phyloP scores from a whole-genome alignment of 2,888 invertebrate genomes.

The Plagiodera versicolora region DNA sequence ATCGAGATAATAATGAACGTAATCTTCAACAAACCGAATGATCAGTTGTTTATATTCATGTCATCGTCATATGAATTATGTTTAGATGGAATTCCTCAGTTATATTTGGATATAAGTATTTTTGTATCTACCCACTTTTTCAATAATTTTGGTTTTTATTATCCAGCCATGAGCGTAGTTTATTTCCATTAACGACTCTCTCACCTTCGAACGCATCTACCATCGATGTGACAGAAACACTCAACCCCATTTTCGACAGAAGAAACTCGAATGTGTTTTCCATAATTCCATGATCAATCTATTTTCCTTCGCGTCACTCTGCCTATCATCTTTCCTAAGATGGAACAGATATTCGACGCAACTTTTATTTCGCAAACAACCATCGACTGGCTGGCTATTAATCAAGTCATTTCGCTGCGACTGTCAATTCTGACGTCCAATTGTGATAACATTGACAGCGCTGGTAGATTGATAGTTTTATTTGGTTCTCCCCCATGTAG shows the following conservation, averaged over 20 bases:
- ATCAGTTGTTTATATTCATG: neutral
- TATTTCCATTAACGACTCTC: too few relatives aligned
- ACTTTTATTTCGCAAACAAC: neutral
- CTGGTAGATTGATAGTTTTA: too few relatives aligned
- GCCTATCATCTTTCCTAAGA: neutral
- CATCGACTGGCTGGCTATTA: neutral
- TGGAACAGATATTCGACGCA: neutral
- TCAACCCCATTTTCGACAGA: too few relatives aligned
- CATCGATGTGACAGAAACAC: too few relatives aligned
- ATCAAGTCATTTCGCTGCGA: neutral
- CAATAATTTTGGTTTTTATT: neutral
- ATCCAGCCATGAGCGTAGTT: neutral
- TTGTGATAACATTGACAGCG: too few relatives aligned
- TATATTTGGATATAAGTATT: too few relatives aligned
- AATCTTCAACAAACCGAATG: too few relatives aligned
- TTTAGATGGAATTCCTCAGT: too few relatives aligned
- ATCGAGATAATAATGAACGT: too few relatives aligned
- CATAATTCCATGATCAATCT: neutral
- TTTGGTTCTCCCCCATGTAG: too few relatives aligned
- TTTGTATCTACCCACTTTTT: neutral
- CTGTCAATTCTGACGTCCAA: neutral
- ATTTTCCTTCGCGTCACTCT: neutral
- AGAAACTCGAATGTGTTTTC: neutral
- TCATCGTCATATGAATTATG: neutral
- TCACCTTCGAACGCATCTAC: too few relatives aligned